Percentiles rank a stretch among this genome's conserved stretches.
Evolutionary conservation across 1,140 invertebrate species (phyloP).

Genomic region (Rhagoletis zephyria): DNA sequence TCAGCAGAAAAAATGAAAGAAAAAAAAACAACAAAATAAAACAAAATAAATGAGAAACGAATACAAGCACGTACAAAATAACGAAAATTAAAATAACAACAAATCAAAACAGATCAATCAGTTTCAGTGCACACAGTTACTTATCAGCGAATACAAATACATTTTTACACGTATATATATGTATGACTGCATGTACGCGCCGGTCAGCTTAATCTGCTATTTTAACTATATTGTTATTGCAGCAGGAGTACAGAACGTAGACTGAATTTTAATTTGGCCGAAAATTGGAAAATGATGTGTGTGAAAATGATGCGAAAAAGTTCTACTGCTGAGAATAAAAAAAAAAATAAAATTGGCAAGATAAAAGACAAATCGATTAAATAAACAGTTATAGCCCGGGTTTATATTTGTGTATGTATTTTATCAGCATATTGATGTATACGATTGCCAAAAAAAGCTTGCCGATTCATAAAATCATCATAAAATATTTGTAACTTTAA

Average conservation of each 20-base stretch:
- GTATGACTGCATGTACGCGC: neutral
- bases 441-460: too few species aligned
- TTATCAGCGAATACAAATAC: neutral
- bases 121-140: neutral
- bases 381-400: too few species aligned
- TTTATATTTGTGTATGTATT: too few species aligned
- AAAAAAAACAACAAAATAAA: too few species aligned
- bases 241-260: neutral
- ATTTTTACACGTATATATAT: neutral
- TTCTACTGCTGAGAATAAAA: neutral
- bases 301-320: neutral
- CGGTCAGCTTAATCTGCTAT: constrained; percentile 5
- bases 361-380: constrained; percentile 37
- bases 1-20: neutral
- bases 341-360: neutral
- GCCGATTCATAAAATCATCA: too few species aligned
- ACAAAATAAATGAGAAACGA: constrained; percentile 24
- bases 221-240: neutral
- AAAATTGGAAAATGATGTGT: constrained; percentile 47
- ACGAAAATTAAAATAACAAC: constrained; percentile 1
- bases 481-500: too few species aligned
- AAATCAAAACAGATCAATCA: constrained; percentile 48
- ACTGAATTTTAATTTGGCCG: constrained; percentile 47
- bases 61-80: neutral
- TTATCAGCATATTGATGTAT: too few species aligned